Conservation (phyloP, 2,797 vertebrate species). For the Vireo griseus region DNA sequence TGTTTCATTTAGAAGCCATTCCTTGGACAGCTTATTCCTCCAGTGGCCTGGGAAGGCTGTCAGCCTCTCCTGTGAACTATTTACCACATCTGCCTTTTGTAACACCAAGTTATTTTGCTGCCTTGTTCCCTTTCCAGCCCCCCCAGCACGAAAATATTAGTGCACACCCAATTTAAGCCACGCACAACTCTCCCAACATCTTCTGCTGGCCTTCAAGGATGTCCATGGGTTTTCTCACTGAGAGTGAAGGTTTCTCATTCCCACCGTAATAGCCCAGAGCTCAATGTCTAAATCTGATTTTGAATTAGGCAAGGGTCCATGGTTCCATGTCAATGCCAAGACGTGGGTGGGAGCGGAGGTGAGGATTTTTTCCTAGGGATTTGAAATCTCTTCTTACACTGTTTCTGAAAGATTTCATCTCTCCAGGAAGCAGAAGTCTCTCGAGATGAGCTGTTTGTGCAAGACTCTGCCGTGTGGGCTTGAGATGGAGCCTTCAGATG, state of each 20-base stretch:
- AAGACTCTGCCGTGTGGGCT: not conserved
- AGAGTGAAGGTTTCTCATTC: not conserved
- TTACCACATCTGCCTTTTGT: constrained; percentile 32
- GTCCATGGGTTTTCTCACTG: constrained; percentile 8
- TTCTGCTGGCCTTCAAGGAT: not conserved
- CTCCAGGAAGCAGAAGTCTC: constrained; percentile 47
- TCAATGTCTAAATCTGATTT: constrained; percentile 34
- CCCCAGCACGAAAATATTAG: not conserved
- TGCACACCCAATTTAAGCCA: not conserved
- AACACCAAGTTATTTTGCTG: not conserved
- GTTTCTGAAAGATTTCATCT: constrained; percentile 57
- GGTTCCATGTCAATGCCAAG: not conserved
- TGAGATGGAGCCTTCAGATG: constrained; percentile 2
- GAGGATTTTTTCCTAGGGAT: constrained; percentile 18
- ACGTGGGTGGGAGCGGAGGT: not conserved
- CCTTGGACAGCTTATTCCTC: constrained; percentile 36
- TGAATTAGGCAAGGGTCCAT: constrained; percentile 19
- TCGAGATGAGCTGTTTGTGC: constrained; percentile 22
- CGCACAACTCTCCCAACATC: not conserved
- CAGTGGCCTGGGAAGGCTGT: not conserved
- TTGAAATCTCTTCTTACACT: constrained; percentile 21
- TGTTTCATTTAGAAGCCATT: constrained; percentile 39
- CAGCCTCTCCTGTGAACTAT: constrained; percentile 12
- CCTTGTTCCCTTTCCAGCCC: not conserved
- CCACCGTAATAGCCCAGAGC: not conserved